A percentile compares a stretch with the other conserved stretches of the same genome.
phyloP scores from a whole-genome alignment of 2,797 vertebrate species.

The Poeciliopsis gracilis region DNA sequence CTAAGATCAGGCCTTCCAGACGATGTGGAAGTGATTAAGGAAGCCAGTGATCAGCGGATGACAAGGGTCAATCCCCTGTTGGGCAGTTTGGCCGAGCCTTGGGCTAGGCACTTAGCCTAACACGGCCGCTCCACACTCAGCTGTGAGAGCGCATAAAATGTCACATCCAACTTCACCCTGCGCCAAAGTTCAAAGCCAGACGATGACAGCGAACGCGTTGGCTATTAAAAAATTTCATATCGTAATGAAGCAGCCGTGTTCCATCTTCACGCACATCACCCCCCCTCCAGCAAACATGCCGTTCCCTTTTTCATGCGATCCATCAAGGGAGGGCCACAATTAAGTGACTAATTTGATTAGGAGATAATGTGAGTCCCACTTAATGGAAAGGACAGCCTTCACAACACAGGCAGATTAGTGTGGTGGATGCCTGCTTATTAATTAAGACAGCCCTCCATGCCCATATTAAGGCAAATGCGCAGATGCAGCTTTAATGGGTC shows the following conservation, averaged over 20 bases:
- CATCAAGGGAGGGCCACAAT: slow-evolving; percentile 80
- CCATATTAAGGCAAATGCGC: slow-evolving; percentile 67
- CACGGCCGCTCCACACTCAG: slow-evolving; percentile 47
- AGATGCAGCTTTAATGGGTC: slow-evolving; percentile 69
- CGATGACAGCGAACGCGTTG: slow-evolving; percentile 65
- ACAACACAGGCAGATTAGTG: slow-evolving; percentile 79
- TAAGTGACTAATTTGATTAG: slow-evolving; percentile 84
- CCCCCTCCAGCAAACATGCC: slow-evolving; percentile 60
- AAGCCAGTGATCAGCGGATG: slow-evolving; percentile 63
- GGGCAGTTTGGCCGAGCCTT: slow-evolving; percentile 59
- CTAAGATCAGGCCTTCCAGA: slow-evolving; percentile 47
- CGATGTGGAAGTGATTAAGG: slow-evolving; percentile 66
- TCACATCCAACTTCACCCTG: slow-evolving; percentile 68
- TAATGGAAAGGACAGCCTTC: slow-evolving; percentile 83
- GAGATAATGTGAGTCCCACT: slow-evolving; percentile 80
- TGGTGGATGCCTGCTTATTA: slow-evolving; percentile 81
- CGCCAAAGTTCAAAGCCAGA: slow-evolving; percentile 66
- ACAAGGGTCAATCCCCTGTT: slow-evolving; percentile 72
- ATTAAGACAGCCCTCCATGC: slow-evolving; percentile 77
- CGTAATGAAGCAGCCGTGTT: slow-evolving; percentile 73
- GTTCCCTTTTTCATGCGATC: slow-evolving; percentile 63
- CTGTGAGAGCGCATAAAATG: slow-evolving; percentile 61
- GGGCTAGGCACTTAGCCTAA: slow-evolving; percentile 60
- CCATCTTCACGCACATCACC: slow-evolving; percentile 53
- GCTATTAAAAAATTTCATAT: slow-evolving; percentile 76